These are phyloP conservation scores for Spondyliosoma cantharus DNA, from an alignment of 2,797 vertebrate genomes.

Conservation along the genomic window DNA sequence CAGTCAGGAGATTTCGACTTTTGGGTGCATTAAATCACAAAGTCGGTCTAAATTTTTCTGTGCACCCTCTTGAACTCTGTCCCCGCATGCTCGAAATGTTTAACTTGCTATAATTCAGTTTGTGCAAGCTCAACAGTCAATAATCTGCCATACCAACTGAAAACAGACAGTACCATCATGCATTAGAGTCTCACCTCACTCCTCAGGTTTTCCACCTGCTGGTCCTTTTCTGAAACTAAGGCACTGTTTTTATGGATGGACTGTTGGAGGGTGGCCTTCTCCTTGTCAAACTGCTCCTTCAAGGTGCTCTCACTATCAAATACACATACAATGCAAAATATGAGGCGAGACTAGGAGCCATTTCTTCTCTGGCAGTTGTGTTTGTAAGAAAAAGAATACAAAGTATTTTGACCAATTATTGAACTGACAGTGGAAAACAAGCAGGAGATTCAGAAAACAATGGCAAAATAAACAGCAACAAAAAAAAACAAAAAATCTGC, in stretches of 20 bases:
- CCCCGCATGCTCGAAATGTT: background rate
- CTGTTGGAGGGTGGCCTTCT: slow-evolving; percentile 90
- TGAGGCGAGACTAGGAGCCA: background rate
- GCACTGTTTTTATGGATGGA: slow-evolving; percentile 91
- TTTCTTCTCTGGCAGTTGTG: background rate
- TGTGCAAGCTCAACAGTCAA: background rate
- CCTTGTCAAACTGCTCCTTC: slow-evolving; percentile 90
- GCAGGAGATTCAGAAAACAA: background rate
- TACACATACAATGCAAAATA: too few relatives aligned
- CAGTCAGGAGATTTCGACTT: background rate
- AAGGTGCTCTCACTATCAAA: slow-evolving; percentile 88
- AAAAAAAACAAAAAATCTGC: background rate
- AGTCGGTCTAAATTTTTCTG: background rate
- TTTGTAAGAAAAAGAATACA: too few relatives aligned
- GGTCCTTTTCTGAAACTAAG: slow-evolving; percentile 93
- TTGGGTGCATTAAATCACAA: background rate
- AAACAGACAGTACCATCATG: background rate
- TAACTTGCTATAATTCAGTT: background rate
- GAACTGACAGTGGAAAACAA: background rate
- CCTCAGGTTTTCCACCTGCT: slow-evolving; percentile 89
- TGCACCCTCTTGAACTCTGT: background rate
- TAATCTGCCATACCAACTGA: background rate
- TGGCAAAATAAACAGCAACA: background rate
- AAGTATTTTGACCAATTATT: too few relatives aligned
- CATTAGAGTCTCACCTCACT: slow-evolving; percentile 85